Percentiles rank a stretch among this genome's conserved stretches.
phyloP scores from a whole-genome alignment of 2,888 invertebrate species.

The Chrysolina americana region DNA sequence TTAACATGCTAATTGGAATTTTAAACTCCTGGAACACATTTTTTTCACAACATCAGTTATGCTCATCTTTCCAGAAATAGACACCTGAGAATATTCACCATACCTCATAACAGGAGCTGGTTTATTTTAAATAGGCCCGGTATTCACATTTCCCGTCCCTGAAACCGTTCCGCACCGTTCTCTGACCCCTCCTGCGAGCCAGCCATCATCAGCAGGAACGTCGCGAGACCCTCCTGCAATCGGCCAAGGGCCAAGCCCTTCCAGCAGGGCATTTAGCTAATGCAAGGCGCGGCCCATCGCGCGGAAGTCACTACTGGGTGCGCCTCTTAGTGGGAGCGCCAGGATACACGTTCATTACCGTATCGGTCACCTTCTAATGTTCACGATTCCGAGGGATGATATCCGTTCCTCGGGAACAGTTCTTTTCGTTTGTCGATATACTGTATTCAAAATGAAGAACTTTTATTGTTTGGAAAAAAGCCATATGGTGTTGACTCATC shows the following conservation, averaged over 20 bases:
- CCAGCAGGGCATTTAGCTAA: slow-evolving; percentile 60
- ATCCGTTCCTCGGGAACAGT: slow-evolving; percentile 15
- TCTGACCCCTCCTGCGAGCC: slow-evolving; percentile 32
- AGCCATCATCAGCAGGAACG: slow-evolving; percentile 38
- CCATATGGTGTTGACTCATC: no score
- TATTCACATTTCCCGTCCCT: slow-evolving; percentile 15
- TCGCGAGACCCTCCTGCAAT: slow-evolving; percentile 35
- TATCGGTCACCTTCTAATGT: slow-evolving; percentile 43
- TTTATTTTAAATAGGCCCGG: not conserved
- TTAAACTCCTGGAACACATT: no score
- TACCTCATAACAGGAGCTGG: no score
- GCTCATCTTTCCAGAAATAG: no score
- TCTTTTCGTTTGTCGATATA: no score
- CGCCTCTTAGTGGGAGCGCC: slow-evolving; percentile 41
- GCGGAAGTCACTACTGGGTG: slow-evolving; percentile 54
- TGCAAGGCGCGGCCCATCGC: slow-evolving; percentile 59
- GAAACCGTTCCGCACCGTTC: slow-evolving; percentile 4
- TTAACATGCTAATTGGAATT: no score
- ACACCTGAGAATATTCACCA: no score
- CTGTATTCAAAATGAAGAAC: no score
- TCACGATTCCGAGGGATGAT: slow-evolving; percentile 37
- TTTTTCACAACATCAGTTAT: no score
- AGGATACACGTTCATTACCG: slow-evolving; percentile 50
- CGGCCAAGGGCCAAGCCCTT: slow-evolving; percentile 58
- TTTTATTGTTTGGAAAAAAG: no score